Percentiles rank a stretch among this genome's conserved stretches.
Conservation (phyloP, 2,888 invertebrate genomes). For the Tyria jacobaeae region DNA sequence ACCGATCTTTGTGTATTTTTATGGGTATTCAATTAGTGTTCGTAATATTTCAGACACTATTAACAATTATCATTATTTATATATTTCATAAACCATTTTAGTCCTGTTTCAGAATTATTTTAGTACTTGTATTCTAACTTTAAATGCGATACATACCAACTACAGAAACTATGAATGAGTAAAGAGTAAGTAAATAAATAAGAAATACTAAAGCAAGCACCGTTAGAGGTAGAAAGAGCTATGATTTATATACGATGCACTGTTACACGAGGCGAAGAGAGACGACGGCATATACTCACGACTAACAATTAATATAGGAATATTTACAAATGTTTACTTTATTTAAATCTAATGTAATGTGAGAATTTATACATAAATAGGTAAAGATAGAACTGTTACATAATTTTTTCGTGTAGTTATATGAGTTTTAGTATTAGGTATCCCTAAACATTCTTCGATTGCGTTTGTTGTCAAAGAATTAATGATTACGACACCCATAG, state of each 20-base stretch:
- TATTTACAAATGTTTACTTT: constrained; percentile 5
- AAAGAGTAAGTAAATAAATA: constrained; percentile 41
- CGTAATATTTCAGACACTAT: no score
- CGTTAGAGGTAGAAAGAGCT: constrained; percentile 77
- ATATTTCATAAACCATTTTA: no score
- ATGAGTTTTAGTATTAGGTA: no score
- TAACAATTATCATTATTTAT: no score
- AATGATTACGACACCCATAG: no score
- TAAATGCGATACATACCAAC: constrained; percentile 14
- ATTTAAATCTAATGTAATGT: not conserved
- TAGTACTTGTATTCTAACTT: not conserved
- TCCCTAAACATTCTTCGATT: no score
- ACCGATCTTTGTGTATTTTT: no score
- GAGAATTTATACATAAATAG: no score
- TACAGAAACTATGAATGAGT: constrained; percentile 4
- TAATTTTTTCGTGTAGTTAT: no score
- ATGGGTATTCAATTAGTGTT: no score
- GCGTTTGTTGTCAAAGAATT: not conserved
- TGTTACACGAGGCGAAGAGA: constrained; percentile 14
- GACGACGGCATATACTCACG: constrained; percentile 13
- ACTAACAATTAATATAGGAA: not conserved
- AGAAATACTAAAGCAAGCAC: constrained; percentile 75
- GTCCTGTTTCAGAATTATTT: not conserved
- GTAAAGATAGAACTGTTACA: no score
- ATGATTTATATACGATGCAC: constrained; percentile 23